Base-by-base conservation (phyloP, 2,113 vertebrate species). In the Dascyllus trimaculatus region DNA sequence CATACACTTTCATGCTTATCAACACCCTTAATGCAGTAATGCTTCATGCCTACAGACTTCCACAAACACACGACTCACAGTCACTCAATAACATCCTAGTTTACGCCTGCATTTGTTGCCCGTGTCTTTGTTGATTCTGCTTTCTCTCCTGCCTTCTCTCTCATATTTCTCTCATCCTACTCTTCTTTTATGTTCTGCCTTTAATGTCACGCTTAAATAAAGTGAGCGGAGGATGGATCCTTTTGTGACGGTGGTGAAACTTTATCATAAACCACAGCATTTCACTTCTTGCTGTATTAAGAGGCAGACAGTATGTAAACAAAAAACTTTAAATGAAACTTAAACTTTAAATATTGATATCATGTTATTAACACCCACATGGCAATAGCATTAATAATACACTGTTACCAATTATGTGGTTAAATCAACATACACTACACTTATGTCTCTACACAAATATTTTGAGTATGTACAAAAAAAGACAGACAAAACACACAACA, bases 121-220 rank as follows among this genome's bases (percentile, higher is more conserved):
- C 19, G 0, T 56, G 38, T 29, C 29, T 9, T 7, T 4, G 3
- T 2, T 48, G 18, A 11, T 43, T 62, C 3, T 21, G 66, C 11
- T 32, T 58, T 32, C 11, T 43, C 26, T 43, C 4, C 32, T 1
- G 9, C 40, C 40, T 54, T 53, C 35, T 52, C 18, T 21, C 11
- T 77, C 10, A 56, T 38, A 3, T 76, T 56, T 65, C 75, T 25
- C 1, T 75, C 22, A 59, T 65, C 21, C 22, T 52, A 19, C 19
- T 62, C 58, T 13, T 51, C 9, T 57, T 51, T 56, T 40, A 66
- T 45, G 22, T 52, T 21, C 19, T 49, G 40, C 17, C 40, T 61
- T 70, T 22, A 52, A 58, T 24, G 29, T 51, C 24, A 46, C 1
- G 1, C 17, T n/a, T 56, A 32, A 63, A 35, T 10, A 35, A 35